Base-by-base conservation (phyloP, 2,797 vertebrate species). In the Anas georgica region DNA sequence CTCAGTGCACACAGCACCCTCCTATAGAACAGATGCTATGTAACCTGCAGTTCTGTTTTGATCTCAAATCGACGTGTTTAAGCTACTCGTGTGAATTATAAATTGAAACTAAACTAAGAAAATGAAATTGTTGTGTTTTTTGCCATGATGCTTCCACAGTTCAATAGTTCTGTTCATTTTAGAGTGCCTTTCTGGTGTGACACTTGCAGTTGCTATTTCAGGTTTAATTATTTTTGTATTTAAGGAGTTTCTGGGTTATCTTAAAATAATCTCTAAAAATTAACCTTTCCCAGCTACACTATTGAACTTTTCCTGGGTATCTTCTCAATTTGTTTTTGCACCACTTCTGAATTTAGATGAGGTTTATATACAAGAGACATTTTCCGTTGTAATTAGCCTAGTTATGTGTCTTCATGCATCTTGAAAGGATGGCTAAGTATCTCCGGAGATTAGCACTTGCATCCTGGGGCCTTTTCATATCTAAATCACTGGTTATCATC, bases 21-120 rank as follows among this genome's bases (percentile, higher is more conserved):
- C 97, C 98, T 97, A 97, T 97, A 95, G 97, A 98, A 97, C 98
- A 98, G 98, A 98, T 98, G 98, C 98, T 98, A 88, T 95, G 96
- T 97, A 97, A 97, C 97, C 97, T 96, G 97, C 97, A 95, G 97
- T 97, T 97, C 97, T 97, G 98, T 98, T 98, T 97, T 97, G 97
- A 97, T 98, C 97, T 97, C 98, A 98, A 97, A 98, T 97, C 97
- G 86, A 97, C 81, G 94, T 97, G 97, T 97, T 95, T 96, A 97
- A 98, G 97, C 97, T 97, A 97, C 97, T 98, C 96, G 97, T 98
- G 97, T 97, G 96, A 97, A 94, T 97, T 95, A 97, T 97, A 97
- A 98, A 98, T 96, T 95, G 97, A 97, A 98, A 97, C 96, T 88
- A 85, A 95, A 97, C 94, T 91, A 92, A 96, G 96, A 96, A 95